Evolutionary conservation across 2,113 vertebrate species (phyloP), one percentile per base, ranked within the genome.

Genomic region (Psephotus haematonotus): DNA sequence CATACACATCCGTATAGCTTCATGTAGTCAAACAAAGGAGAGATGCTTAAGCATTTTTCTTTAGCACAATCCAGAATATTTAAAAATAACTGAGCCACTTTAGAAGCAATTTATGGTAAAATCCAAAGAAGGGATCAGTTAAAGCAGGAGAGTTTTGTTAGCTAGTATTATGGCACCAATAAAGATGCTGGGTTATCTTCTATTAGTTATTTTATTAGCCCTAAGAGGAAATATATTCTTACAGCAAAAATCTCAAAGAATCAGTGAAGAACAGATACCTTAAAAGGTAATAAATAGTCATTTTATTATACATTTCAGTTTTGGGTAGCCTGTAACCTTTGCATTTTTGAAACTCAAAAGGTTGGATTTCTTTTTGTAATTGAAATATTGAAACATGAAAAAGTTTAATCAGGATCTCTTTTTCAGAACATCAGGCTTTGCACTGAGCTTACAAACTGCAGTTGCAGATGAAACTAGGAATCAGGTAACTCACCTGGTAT

Each of bases 221-320:
- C 28, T 63, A 70, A 78, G 37, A 62, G 43, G 71, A 82, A 83
- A 50, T 49, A 63, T 50, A 57, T 25, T 91, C 50, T 46, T 46
- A 53, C 41, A 41, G 49, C 52, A 93, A 55, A 55, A 68, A 67
- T 46, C 41, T 74, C 79, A 64, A 14, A 57, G 74, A 84, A 78
- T 63, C 46, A 92, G 60, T 47, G 59, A 83, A 91, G 57, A 95
- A 50, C 27, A 94, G 47, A 41, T 78, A 60, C 53, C 39, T 59
- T 44, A 33, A 67, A 92, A 90, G 72, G 62, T 90, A 94, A 78
- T 82, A 88, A 90, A 88, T 64, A 82, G 68, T 69, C 14, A 35
- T 67, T 96, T 95, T 90, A 86, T 92, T 82, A 77, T 46, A 83
- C 6, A n/a, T 95, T 93, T 86, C 23, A 10, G 47, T 88, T 71